Percentiles rank a stretch among this genome's conserved stretches.
Conservation (phyloP, 2,888 invertebrate genomes). For the Rhagonycha lutea region DNA sequence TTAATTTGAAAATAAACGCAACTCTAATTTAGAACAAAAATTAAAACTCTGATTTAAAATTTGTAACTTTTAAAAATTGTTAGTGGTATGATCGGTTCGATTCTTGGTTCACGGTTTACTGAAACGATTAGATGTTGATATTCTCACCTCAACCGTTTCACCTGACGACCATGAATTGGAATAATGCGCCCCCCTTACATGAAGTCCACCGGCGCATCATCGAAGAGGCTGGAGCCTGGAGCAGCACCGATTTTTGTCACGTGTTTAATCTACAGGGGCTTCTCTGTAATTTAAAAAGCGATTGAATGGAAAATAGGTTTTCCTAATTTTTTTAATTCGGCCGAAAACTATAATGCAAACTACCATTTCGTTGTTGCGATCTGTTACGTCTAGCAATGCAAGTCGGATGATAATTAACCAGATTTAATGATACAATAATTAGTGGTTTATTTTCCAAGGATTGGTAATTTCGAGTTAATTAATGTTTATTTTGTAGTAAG, state of each 20-base stretch:
- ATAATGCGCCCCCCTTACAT: constrained; percentile 7
- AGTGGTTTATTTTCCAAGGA: neutral
- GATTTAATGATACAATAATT: neutral
- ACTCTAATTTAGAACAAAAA: neutral
- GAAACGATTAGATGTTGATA: constrained; percentile 13
- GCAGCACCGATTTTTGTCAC: constrained; percentile 13
- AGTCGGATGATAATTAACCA: neutral
- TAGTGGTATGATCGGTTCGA: constrained; percentile 5
- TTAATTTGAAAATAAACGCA: neutral
- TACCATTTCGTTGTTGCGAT: no score
- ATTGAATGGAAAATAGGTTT: no score
- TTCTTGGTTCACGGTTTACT: constrained; percentile 10
- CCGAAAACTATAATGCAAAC: no score
- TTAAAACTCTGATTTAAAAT: neutral
- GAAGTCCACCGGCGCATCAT: constrained; percentile 12
- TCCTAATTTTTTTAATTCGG: no score
- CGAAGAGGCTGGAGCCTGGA: constrained; percentile 9
- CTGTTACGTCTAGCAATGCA: no score
- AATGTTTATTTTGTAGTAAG: no score
- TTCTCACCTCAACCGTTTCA: constrained; percentile 23
- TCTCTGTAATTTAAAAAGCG: neutral
- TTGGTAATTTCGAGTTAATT: no score
- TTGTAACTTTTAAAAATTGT: neutral
- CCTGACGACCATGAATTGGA: constrained; percentile 26
- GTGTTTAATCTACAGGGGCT: constrained; percentile 4